Conservation (phyloP, 1,140 invertebrate species). For the Drosophila burlai region DNA sequence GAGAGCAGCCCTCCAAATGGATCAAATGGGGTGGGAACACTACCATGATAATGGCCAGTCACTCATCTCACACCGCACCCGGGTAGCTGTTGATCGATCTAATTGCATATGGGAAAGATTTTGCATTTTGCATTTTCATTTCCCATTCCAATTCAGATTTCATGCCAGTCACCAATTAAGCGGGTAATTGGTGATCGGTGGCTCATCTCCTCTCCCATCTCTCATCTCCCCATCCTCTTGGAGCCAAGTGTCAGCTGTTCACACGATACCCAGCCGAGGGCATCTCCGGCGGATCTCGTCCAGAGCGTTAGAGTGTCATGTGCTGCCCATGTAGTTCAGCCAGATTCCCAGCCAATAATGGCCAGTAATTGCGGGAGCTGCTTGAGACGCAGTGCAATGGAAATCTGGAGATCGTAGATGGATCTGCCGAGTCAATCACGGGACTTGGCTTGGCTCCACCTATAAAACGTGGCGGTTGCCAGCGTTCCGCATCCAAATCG, state of each 20-base stretch:
- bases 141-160: constrained; percentile 30
- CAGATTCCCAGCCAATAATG: constrained; percentile 61
- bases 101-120: constrained; percentile 41
- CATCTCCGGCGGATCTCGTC: constrained; percentile 71
- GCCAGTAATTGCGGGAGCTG: constrained; percentile 56
- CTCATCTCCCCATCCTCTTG: neutral
- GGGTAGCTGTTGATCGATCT: constrained; percentile 44
- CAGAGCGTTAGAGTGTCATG: constrained; percentile 67
- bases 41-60: constrained; percentile 9
- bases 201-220: neutral
- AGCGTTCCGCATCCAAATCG: constrained; percentile 40
- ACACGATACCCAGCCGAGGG: constrained; percentile 70
- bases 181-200: constrained; percentile 44
- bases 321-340: constrained; percentile 76
- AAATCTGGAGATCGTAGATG: constrained; percentile 13
- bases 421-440: constrained; percentile 54
- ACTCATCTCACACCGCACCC: constrained; percentile 12
- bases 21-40: neutral
- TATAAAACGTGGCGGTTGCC: constrained; percentile 55
- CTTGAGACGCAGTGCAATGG: constrained; percentile 27
- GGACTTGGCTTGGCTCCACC: constrained; percentile 10
- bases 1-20: neutral
- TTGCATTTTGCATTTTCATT: constrained; percentile 34
- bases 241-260: constrained; percentile 36
- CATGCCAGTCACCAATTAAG: constrained; percentile 65